phyloP scores from a whole-genome alignment of 2,888 invertebrate species.

The Pandemis cinnamomeana region DNA sequence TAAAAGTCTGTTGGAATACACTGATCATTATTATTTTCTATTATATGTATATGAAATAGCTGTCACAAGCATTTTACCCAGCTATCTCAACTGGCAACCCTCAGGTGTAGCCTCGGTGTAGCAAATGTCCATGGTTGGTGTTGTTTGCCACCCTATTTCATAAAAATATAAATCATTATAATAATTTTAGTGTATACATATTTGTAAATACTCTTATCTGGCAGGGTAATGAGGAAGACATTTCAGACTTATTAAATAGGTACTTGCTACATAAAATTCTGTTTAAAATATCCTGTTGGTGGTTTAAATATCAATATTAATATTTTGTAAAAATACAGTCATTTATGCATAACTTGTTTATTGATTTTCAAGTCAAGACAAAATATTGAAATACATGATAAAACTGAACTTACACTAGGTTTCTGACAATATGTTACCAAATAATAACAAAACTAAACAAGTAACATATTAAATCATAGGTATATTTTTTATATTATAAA shows the following conservation, averaged over 20 bases:
- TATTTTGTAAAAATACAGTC: neutral
- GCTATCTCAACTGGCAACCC: too few relatives aligned
- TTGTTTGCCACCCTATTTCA: too few relatives aligned
- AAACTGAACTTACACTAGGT: conserved; percentile 38
- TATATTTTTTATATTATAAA: conserved; percentile 38
- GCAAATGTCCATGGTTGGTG: too few relatives aligned
- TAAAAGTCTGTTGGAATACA: too few relatives aligned
- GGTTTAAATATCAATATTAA: neutral
- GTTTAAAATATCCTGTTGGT: neutral
- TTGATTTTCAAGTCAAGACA: conserved; percentile 37
- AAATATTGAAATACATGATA: conserved; percentile 31
- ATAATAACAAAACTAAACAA: conserved; percentile 40
- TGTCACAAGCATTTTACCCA: too few relatives aligned
- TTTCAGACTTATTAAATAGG: neutral
- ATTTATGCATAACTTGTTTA: conserved; percentile 30
- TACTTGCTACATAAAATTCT: neutral
- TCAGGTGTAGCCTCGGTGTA: too few relatives aligned
- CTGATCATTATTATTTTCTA: too few relatives aligned
- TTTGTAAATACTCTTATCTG: neutral
- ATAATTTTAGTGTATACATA: too few relatives aligned
- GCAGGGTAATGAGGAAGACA: neutral
- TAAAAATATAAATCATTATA: too few relatives aligned
- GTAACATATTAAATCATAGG: conserved; percentile 35
- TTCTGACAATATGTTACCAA: conserved; percentile 37
- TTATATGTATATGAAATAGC: too few relatives aligned